These are phyloP conservation scores for Branchipolynoe longqiensis DNA, from an alignment of 2,888 invertebrate genomes.

Conservation along the genomic window DNA sequence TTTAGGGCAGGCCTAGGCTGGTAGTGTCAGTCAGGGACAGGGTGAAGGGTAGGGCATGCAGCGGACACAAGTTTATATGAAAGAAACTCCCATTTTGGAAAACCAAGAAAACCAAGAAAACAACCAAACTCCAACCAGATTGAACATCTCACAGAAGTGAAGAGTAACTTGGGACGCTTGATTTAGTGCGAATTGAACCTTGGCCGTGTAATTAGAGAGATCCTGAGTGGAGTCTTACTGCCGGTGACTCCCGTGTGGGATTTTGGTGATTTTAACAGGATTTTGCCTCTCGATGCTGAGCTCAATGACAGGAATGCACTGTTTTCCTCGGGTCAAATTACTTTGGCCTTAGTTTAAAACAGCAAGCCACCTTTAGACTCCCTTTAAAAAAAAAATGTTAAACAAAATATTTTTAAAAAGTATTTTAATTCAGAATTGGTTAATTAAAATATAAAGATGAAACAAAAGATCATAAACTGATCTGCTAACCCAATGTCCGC, in stretches of 20 bases:
- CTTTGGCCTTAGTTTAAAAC: constrained; percentile 46
- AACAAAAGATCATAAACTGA: background rate
- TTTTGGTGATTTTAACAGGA: constrained; percentile 60
- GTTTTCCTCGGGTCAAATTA: constrained; percentile 57
- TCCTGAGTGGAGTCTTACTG: no score
- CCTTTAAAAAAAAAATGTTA: background rate
- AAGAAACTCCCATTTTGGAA: no score
- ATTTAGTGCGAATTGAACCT: no score
- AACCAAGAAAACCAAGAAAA: no score
- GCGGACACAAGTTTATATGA: no score
- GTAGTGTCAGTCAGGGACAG: no score
- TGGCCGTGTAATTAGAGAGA: no score
- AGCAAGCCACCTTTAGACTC: constrained; percentile 21
- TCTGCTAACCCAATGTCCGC: background rate
- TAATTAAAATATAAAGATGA: background rate
- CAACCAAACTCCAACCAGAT: no score
- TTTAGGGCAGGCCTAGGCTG: no score
- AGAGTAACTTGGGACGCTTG: no score
- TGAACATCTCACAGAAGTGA: no score
- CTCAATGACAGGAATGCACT: constrained; percentile 59
- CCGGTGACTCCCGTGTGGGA: constrained; percentile 34
- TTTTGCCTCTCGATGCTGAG: constrained; percentile 60
- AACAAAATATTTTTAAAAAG: constrained; percentile 1
- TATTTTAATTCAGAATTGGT: background rate
- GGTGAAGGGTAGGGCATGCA: no score